A percentile compares a stretch with the other conserved stretches of the same genome.
These are phyloP conservation scores for Chaetura pelagica DNA, from an alignment of 2,113 vertebrate species.

Conservation along the genomic window DNA sequence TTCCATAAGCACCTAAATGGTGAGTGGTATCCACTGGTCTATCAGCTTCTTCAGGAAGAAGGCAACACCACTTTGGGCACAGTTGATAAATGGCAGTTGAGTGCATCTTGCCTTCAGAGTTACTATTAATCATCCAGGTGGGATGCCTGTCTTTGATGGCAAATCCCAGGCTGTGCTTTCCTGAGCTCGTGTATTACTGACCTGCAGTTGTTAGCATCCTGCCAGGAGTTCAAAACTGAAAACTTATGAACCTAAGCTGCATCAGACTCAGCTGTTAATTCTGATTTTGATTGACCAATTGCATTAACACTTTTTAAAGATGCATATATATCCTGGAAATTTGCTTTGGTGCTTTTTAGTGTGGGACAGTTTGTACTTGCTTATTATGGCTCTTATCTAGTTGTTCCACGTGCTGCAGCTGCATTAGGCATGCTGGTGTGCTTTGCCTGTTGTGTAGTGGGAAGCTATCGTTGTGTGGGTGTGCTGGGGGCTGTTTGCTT, in stretches of 20 bases:
- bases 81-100: rapidly evolving
- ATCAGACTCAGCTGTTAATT: background rate
- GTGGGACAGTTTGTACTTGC: background rate
- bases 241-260: background rate
- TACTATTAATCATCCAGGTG: rapidly evolving
- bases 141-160: rapidly evolving
- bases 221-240: background rate
- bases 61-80: background rate
- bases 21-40: background rate
- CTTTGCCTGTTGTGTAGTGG: background rate
- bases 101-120: background rate
- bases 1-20: background rate
- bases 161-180: background rate
- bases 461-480: background rate
- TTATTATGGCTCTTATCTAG: background rate
- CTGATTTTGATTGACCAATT: background rate
- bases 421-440: background rate
- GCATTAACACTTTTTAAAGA: background rate
- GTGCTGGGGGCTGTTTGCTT: background rate
- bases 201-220: background rate
- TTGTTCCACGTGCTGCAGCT: background rate
- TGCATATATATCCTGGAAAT: background rate
- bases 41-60: background rate
- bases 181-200: rapidly evolving
- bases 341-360: background rate